Conservation (phyloP, 2,888 invertebrate genomes). For the Ornithoptera alexandrae region DNA sequence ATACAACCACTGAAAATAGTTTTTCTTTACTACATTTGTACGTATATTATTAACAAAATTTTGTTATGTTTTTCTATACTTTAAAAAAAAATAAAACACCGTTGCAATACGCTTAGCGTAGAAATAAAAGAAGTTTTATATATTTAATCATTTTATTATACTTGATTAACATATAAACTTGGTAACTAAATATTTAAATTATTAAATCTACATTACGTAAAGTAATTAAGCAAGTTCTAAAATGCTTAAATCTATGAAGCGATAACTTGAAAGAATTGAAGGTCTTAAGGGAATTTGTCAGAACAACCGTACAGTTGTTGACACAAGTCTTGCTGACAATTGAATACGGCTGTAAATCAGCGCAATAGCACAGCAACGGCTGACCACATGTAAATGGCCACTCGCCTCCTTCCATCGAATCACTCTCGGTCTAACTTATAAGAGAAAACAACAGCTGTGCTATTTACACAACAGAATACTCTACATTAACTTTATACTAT, state of each 20-base stretch:
- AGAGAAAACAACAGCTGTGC: conserved; percentile 38
- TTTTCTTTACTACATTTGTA: too few relatives aligned
- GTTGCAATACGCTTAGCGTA: too few relatives aligned
- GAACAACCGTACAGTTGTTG: conserved; percentile 69
- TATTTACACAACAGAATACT: conserved; percentile 4
- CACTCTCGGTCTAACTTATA: conserved; percentile 45
- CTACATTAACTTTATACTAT: background rate
- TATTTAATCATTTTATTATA: too few relatives aligned
- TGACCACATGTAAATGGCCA: conserved; percentile 71
- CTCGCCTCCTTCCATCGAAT: conserved; percentile 53
- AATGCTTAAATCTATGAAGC: conserved; percentile 5
- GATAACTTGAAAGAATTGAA: conserved; percentile 32
- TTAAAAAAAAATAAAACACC: too few relatives aligned
- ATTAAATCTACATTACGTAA: background rate
- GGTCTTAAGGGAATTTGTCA: conserved; percentile 50
- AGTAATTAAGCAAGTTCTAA: background rate
- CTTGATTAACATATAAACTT: too few relatives aligned
- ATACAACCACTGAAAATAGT: too few relatives aligned
- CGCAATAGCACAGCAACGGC: conserved; percentile 58
- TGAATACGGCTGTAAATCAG: conserved; percentile 76
- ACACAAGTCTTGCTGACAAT: conserved; percentile 72
- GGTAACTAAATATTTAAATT: background rate
- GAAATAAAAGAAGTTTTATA: too few relatives aligned
- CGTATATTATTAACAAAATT: too few relatives aligned
- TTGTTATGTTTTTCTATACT: too few relatives aligned